Evolutionary conservation across 2,888 invertebrate species (phyloP).

Genomic region (Stegophylla sp.): DNA sequence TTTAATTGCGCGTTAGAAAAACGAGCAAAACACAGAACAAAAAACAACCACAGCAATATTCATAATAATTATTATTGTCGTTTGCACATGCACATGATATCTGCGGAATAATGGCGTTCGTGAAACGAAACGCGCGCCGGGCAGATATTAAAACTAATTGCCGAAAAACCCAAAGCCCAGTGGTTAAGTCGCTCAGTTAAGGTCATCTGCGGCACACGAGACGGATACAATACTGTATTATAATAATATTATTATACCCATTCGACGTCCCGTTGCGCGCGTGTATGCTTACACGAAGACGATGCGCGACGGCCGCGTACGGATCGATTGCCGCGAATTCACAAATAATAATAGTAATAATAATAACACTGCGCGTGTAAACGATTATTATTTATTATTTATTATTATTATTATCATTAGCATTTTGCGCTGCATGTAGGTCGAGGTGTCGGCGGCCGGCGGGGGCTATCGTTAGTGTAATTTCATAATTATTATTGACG

Average conservation of each 20-base stretch:
- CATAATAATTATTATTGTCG: no score
- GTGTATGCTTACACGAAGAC: background rate
- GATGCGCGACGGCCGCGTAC: background rate
- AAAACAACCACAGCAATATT: no score
- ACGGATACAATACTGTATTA: background rate
- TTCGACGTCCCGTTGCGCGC: background rate
- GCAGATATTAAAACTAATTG: background rate
- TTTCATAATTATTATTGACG: conserved; percentile 17
- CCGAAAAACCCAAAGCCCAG: background rate
- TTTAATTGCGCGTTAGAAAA: background rate
- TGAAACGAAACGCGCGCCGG: background rate
- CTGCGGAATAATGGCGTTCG: background rate
- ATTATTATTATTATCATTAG: no score
- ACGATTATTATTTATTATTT: conserved; percentile 28
- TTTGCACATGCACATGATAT: background rate
- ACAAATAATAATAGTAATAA: conserved; percentile 5
- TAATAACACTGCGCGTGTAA: background rate
- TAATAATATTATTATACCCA: background rate
- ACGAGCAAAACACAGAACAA: no score
- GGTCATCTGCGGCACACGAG: background rate
- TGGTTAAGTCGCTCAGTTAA: background rate
- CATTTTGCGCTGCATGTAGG: conserved; percentile 35
- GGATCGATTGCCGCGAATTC: background rate
- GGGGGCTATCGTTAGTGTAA: conserved; percentile 16
- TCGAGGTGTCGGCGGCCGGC: conserved; percentile 23